A percentile compares a stretch with the other conserved stretches of the same genome.
These are phyloP conservation scores for Cyclina sinensis DNA, from an alignment of 1,140 invertebrate species.

Conservation along the genomic window DNA sequence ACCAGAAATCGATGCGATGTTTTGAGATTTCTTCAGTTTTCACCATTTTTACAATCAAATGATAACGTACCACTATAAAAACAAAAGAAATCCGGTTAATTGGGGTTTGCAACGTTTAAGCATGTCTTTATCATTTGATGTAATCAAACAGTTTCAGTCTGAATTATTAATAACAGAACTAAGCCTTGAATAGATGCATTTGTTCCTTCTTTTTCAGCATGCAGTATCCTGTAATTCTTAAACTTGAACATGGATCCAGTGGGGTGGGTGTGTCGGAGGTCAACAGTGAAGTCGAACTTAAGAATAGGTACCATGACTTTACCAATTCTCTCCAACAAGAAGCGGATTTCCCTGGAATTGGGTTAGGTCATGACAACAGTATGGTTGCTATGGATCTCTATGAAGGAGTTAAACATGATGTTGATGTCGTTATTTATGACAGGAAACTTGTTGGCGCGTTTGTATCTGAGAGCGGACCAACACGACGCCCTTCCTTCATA, in stretches of 20 bases:
- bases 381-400: conserved; percentile 54
- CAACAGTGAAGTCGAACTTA: conserved; percentile 45
- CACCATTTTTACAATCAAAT: too few relatives aligned
- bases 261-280: conserved; percentile 68
- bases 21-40: too few relatives aligned
- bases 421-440: too few relatives aligned
- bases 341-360: conserved; percentile 50
- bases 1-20: too few relatives aligned
- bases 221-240: conserved; percentile 58
- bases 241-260: conserved; percentile 68
- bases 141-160: too few relatives aligned
- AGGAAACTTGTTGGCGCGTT: conserved; percentile 68
- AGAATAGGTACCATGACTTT: conserved; percentile 15
- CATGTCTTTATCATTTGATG: too few relatives aligned
- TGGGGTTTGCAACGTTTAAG: too few relatives aligned
- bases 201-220: too few relatives aligned
- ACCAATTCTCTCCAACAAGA: conserved; percentile 34
- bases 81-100: too few relatives aligned
- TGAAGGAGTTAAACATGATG: conserved; percentile 64
- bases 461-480: conserved; percentile 69
- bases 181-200: too few relatives aligned
- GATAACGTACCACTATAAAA: too few relatives aligned
- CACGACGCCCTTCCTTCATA: not conserved
- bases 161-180: too few relatives aligned
- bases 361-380: conserved; percentile 49